Evolutionary conservation across 2,797 vertebrate species (phyloP).

Genomic region (Odontamblyopus rebecca): DNA sequence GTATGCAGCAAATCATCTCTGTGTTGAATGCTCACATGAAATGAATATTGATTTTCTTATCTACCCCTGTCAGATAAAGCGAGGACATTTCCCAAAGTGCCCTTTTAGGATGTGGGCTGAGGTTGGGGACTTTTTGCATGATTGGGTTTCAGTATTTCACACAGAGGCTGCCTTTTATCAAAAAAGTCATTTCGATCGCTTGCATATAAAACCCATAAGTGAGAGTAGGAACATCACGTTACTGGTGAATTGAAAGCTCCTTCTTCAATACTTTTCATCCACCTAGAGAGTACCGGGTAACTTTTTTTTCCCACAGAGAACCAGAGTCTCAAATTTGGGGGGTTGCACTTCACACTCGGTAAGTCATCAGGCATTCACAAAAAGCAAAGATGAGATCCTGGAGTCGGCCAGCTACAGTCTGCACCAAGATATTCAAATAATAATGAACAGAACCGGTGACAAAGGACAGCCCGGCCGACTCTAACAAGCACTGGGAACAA

Average conservation of each 20-base stretch:
- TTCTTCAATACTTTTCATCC: neutral
- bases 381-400: neutral
- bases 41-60: constrained; percentile 36
- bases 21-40: constrained; percentile 21
- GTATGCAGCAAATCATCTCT: constrained; percentile 15
- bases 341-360: neutral
- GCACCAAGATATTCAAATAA: neutral
- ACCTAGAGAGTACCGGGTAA: neutral
- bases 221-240: neutral
- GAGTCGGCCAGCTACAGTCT: neutral
- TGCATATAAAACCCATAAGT: neutral
- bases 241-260: neutral
- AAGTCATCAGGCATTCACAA: neutral
- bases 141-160: neutral
- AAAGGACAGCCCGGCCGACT: neutral
- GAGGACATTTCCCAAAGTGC: constrained; percentile 24
- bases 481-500: neutral
- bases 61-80: constrained; percentile 22
- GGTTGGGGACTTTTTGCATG: neutral
- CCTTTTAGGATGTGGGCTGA: neutral
- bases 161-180: neutral
- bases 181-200: neutral
- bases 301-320: neutral
- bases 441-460: neutral
- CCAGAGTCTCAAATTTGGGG: neutral